These are phyloP conservation scores for Sebastes steindachneri DNA, from an alignment of 2,797 vertebrate species.

Conservation along the genomic window DNA sequence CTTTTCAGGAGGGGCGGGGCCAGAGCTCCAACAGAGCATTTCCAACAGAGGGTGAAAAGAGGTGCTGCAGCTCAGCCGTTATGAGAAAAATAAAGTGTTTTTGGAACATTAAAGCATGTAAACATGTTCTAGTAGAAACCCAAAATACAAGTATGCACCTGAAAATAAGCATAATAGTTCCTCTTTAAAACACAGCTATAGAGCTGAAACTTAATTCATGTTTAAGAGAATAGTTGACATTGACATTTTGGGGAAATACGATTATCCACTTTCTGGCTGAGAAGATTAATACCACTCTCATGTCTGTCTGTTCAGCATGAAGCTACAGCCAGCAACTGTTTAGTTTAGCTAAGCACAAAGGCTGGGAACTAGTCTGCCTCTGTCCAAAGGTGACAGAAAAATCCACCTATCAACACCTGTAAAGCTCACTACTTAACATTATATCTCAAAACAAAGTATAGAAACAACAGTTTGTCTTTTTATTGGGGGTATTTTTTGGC, in stretches of 20 bases:
- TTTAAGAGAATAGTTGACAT: background rate
- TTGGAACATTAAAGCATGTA: no score
- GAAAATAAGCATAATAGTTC: no score
- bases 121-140: no score
- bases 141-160: no score
- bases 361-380: background rate
- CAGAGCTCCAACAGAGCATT: no score
- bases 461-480: background rate
- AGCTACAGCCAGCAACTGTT: background rate
- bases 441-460: background rate
- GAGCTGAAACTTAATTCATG: no score
- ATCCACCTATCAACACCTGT: background rate
- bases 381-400: background rate
- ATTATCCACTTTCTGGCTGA: background rate
- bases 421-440: background rate
- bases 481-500: background rate
- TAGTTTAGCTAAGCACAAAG: background rate
- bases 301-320: background rate
- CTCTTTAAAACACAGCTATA: no score
- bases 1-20: no score
- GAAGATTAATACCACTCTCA: background rate
- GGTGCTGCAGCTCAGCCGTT: fast-evolving
- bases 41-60: no score
- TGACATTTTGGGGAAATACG: background rate
- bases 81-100: no score